Evolutionary conservation across 2,797 vertebrate species (phyloP).

Genomic region (Todus mexicanus): DNA sequence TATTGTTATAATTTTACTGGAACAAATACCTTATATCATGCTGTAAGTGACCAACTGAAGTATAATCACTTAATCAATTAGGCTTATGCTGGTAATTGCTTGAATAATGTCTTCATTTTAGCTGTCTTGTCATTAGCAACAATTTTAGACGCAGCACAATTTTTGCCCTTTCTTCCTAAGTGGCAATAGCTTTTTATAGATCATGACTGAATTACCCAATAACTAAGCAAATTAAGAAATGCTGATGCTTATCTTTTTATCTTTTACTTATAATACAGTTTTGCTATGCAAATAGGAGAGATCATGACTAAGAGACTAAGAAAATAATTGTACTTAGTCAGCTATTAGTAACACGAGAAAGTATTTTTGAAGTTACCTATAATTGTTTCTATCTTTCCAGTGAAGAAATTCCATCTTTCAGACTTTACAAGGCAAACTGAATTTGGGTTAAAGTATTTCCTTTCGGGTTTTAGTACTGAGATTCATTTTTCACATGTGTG

Average conservation of each 20-base stretch:
- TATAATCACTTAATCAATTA: neutral
- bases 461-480: neutral
- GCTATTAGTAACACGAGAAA: constrained; percentile 12
- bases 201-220: neutral
- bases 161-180: neutral
- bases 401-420: neutral
- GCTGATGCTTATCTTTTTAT: constrained; percentile 7
- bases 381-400: neutral
- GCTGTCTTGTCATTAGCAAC: neutral
- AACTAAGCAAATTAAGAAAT: constrained; percentile 19
- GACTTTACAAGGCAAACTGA: neutral
- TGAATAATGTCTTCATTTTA: constrained; percentile 9
- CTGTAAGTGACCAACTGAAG: neutral
- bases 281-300: neutral
- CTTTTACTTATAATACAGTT: neutral
- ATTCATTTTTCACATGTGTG: neutral
- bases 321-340: constrained; percentile 21
- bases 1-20: neutral
- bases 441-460: neutral
- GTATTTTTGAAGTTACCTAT: neutral
- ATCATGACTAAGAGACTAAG: constrained; percentile 40
- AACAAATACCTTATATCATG: neutral
- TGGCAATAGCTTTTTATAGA: neutral
- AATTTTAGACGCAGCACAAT: neutral
- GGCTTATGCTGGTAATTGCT: neutral